A percentile compares a stretch with the other conserved stretches of the same genome.
Conservation (phyloP, 2,888 invertebrate genomes). For the Stegophylla sp. region DNA sequence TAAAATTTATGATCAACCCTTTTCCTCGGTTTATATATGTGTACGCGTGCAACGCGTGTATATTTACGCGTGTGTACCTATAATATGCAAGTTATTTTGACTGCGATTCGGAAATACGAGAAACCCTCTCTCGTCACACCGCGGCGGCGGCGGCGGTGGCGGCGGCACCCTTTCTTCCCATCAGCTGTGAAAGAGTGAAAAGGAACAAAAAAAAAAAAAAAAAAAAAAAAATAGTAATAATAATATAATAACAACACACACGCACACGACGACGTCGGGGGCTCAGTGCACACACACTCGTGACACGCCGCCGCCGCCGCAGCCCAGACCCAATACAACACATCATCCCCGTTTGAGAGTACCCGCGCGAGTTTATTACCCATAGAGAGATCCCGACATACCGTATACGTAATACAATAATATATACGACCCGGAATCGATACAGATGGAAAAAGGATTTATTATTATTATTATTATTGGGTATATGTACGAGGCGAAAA, state of each 20-base stretch:
- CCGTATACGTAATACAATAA: neutral
- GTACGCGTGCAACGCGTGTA: neutral
- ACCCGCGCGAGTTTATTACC: conserved; percentile 38
- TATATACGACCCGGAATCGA: conserved; percentile 38
- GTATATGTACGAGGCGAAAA: neutral
- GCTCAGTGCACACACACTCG: conserved; percentile 28
- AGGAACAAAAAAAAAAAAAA: neutral
- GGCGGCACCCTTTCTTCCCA: conserved; percentile 17
- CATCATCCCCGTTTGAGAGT: conserved; percentile 8
- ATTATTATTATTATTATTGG: no score
- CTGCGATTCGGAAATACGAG: conserved; percentile 47
- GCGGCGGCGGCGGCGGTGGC: conserved; percentile 4
- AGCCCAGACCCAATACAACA: conserved; percentile 30
- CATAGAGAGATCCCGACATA: conserved; percentile 9
- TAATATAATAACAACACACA: conserved; percentile 29
- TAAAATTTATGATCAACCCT: conserved; percentile 47
- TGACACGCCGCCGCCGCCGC: conserved; percentile 28
- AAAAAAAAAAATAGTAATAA: no score
- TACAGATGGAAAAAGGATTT: conserved; percentile 16
- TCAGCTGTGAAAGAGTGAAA: neutral
- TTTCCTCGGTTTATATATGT: conserved; percentile 1
- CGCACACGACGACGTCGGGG: neutral
- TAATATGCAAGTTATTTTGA: conserved; percentile 24
- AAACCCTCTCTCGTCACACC: conserved; percentile 12
- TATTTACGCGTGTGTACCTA: neutral